Percentiles rank a stretch among this genome's conserved stretches.
Evolutionary conservation across 2,797 vertebrate genomes (phyloP).

Genomic region (Paedocypris micromegethes): DNA sequence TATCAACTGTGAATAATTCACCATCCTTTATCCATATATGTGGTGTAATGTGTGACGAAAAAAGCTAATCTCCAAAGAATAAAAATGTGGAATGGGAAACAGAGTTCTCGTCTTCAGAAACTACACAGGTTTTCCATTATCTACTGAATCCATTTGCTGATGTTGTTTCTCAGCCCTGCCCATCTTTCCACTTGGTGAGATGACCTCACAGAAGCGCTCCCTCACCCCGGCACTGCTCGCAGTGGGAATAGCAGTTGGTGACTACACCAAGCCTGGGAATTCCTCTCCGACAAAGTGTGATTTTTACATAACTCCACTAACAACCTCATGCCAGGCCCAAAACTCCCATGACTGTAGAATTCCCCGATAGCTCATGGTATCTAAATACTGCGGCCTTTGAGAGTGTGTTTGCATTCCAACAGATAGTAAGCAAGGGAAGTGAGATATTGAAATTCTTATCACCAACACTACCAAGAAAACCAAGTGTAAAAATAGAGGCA

Average conservation of each 20-base stretch:
- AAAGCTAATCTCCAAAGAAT: not conserved
- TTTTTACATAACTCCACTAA: constrained; percentile 38
- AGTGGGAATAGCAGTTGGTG: constrained; percentile 34
- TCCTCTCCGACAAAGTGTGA: constrained; percentile 51
- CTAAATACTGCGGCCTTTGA: constrained; percentile 49
- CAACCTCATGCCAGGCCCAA: constrained; percentile 45
- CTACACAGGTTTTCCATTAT: constrained; percentile 21
- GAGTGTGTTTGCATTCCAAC: constrained; percentile 56
- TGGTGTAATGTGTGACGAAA: no score
- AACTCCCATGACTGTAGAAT: constrained; percentile 28
- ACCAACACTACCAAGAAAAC: constrained; percentile 53
- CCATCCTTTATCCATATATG: no score
- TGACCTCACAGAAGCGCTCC: constrained; percentile 24
- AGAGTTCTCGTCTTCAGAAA: not conserved
- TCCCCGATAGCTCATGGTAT: constrained; percentile 48
- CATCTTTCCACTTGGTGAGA: constrained; percentile 4
- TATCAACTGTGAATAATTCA: no score
- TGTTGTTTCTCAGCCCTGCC: constrained; percentile 5
- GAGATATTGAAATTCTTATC: constrained; percentile 52
- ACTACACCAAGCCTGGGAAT: constrained; percentile 34
- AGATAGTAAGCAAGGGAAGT: constrained; percentile 60
- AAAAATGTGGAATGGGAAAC: no score
- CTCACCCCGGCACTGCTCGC: constrained; percentile 4
- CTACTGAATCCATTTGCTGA: not conserved
- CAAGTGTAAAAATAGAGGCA: constrained; percentile 49